Evolutionary conservation across 2,888 invertebrate genomes (phyloP).

Genomic region (Amphiduros pacificus): DNA sequence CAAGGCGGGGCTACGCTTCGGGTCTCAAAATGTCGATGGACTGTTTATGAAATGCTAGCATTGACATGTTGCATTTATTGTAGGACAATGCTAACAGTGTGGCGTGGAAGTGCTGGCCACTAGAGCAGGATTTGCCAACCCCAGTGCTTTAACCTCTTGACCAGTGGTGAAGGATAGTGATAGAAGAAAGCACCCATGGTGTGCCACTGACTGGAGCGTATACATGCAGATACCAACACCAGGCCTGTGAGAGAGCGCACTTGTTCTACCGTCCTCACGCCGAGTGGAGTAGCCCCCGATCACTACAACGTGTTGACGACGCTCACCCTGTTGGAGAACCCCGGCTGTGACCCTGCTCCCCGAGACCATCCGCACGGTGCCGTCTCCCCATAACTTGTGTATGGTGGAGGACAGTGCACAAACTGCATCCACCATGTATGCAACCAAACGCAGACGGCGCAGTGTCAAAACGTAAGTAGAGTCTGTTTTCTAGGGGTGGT

Average conservation of each 20-base stretch:
- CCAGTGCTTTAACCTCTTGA: background rate
- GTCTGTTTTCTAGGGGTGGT: too few species aligned
- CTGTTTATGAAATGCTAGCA: background rate
- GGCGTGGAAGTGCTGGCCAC: background rate
- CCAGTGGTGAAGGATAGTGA: too few species aligned
- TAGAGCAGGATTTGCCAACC: background rate
- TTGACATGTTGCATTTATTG: background rate
- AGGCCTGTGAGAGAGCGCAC: too few species aligned
- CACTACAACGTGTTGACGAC: background rate
- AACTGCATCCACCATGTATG: conserved; percentile 83
- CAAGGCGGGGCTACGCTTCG: conserved; percentile 1
- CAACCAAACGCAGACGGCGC: conserved; percentile 89
- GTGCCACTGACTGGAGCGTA: too few species aligned
- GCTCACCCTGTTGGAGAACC: background rate
- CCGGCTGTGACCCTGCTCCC: background rate
- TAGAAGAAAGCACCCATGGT: too few species aligned
- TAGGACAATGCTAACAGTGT: conserved; percentile 1
- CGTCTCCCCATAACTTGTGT: too few species aligned
- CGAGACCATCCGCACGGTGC: too few species aligned
- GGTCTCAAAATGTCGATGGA: background rate
- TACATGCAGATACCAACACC: too few species aligned
- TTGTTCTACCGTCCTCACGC: too few species aligned
- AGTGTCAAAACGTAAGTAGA: conserved; percentile 89
- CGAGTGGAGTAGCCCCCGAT: background rate
- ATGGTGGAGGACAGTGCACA: conserved; percentile 51